Percentiles rank a stretch among this genome's conserved stretches.
Evolutionary conservation across 2,888 invertebrate genomes (phyloP).

Genomic region (Thymelicus lineola): DNA sequence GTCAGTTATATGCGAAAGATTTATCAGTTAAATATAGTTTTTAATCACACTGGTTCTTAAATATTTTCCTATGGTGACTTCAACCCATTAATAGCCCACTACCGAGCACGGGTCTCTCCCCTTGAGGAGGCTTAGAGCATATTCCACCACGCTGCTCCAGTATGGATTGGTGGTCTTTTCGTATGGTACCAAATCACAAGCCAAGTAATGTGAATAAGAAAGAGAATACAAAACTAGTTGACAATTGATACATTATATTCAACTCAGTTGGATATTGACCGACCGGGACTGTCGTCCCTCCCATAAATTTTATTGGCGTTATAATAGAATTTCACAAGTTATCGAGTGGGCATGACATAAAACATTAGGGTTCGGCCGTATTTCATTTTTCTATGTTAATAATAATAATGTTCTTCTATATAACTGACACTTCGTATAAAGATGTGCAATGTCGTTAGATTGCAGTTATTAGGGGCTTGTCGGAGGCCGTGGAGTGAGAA

Average conservation of each 20-base stretch:
- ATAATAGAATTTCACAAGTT: conserved; percentile 37
- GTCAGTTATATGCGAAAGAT: too few relatives aligned
- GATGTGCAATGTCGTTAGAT: not conserved
- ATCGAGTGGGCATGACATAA: conserved; percentile 35
- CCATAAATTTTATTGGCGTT: conserved; percentile 38
- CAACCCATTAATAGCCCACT: too few relatives aligned
- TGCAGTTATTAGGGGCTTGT: too few relatives aligned
- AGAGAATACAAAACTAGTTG: conserved; percentile 26
- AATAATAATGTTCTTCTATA: conserved; percentile 10
- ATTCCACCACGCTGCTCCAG: too few relatives aligned
- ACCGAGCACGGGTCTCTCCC: too few relatives aligned
- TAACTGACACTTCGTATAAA: conserved; percentile 14
- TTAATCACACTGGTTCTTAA: too few relatives aligned
- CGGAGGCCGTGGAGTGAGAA: too few relatives aligned
- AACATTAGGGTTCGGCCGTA: conserved; percentile 29
- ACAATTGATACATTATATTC: conserved; percentile 31
- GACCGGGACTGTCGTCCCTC: conserved; percentile 33
- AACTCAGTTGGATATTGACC: conserved; percentile 31
- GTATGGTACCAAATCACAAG: too few relatives aligned
- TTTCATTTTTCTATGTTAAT: conserved; percentile 25
- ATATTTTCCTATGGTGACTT: too few relatives aligned
- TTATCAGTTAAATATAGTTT: too few relatives aligned
- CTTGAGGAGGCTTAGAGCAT: too few relatives aligned
- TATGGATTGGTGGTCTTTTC: too few relatives aligned
- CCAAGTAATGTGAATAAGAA: not conserved